Base-by-base conservation (phyloP, 2,797 vertebrate species). In the Falco biarmicus region DNA sequence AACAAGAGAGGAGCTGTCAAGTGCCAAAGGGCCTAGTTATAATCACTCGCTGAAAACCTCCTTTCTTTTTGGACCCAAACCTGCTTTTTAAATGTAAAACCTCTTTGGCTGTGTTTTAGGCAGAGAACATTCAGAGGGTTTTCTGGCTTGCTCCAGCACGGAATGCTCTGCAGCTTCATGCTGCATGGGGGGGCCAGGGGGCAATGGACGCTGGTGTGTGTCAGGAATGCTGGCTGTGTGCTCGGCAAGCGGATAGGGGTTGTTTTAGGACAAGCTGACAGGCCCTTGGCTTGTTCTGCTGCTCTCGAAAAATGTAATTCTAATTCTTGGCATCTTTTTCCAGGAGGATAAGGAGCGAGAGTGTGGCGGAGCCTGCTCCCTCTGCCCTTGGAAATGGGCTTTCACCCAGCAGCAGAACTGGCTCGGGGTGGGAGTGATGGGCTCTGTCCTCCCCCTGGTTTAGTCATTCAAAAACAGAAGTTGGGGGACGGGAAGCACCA, bases 191-290 rank as follows among this genome's bases (percentile, higher is more conserved):
- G 75, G 76, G 64, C 16, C 1, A 10, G 43, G 76, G 95, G 92
- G 84, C 15, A 47, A 69, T 74, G 97, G 94, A 73, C 89, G 26
- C 90, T 83, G 88, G 73, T 85, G 95, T 86, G 96, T 34, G 39
- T 94, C 89, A 91, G 96, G 95, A 96, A 94, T 80, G 90, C 96
- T 96, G 95, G 95, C 97, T 95, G 95, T 1, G 15, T 4, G 15
- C 92, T 93, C 75, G 0, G 61, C 34, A 4, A 76, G 93, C 64
- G 0, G 32, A 68, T n/a, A 93, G 94, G 73, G 97, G 97, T 97
- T 97, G 92, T 95, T 92, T 92, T 90, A 97, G 97, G 97, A 97
- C 96, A 97, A 39, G 94, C 97, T 94, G 92, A 93, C 93, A 95
- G 91, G 92, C 92, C 96, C 84, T 96, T 96, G 94, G 95, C 97